Evolutionary conservation across 2,888 invertebrate genomes (phyloP), one percentile per base, ranked within the genome.

Genomic region (Athalia rosae): DNA sequence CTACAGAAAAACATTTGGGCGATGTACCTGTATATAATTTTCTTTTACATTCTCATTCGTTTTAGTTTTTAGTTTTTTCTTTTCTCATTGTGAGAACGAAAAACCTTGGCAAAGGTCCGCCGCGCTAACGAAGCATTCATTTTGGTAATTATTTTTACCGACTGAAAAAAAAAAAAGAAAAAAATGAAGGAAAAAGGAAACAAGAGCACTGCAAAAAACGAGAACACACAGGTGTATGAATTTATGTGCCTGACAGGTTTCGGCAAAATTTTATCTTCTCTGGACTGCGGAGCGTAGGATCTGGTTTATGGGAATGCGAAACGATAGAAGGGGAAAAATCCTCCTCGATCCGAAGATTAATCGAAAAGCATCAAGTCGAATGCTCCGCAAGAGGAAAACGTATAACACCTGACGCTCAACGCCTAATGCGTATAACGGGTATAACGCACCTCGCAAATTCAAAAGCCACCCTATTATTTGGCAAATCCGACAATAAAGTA

Each of bases 401-500:
- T 45, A 67, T 11, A 6, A 50, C 28, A 67, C 28, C 48, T 11
- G 48, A 66, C 66, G 66, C 53, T 11, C 53, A 9, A 11, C 53
- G n/a, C 53, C 28, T 28, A 28, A 28, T 28, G 28, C 28, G 28
- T 28, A 28, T 28, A 28, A 28, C 28, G 28, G 28, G 28, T 28
- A 28, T 28, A 28, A 53, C 28, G 53, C 41, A 67, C 67, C 67
- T 67, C 53, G 4, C 9, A 41, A 67, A 53, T 53, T 67, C 67
- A 67, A 53, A 71, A 71, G 58, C 71, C 69, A 58, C 69, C 69
- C 69, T 71, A 71, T 71, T 58, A 71, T 71, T 71, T 71, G 69
- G 69, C 8, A 71, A 71, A 71, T 43, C 71, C 71, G 56, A 71
- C 71, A 71, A 71, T 71, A 58, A 71, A 71, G 71, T 71, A 58